phyloP scores from a whole-genome alignment of 2,113 vertebrate species.

The Uria lomvia region DNA sequence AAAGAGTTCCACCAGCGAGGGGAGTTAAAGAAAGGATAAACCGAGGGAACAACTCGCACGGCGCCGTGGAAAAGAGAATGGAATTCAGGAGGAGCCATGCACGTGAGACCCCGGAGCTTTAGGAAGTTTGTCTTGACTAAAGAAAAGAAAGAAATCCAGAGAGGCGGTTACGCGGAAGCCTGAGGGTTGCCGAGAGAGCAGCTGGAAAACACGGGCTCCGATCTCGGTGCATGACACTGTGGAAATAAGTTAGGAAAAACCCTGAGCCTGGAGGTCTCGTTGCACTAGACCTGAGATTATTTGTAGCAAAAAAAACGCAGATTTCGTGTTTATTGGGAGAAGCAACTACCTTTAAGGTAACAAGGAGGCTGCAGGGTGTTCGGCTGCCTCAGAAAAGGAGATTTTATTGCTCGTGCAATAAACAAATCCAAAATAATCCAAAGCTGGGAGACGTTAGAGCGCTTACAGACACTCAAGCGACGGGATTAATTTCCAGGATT shows the following conservation, averaged over 20 bases:
- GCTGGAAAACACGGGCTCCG: neutral
- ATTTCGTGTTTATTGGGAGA: too few species aligned
- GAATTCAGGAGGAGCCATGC: neutral
- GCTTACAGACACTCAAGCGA: neutral
- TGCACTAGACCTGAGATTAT: neutral
- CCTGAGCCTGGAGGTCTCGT: neutral
- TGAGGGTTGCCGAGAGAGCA: neutral
- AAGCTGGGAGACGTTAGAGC: neutral
- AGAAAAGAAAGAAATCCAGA: neutral
- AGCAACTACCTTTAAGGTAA: too few species aligned
- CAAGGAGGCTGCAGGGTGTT: neutral
- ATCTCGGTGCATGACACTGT: neutral
- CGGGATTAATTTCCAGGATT: neutral
- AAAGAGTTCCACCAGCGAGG: neutral
- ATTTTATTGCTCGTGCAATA: neutral
- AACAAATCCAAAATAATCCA: neutral
- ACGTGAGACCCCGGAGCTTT: rapidly evolving
- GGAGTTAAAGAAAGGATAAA: neutral
- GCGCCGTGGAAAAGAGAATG: rapidly evolving
- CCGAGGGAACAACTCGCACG: neutral
- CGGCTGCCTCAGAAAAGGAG: neutral
- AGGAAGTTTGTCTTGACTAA: too few species aligned
- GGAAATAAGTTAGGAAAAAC: too few species aligned
- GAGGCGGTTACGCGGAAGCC: neutral
- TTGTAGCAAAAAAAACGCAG: neutral